phyloP scores from a whole-genome alignment of 1,140 invertebrate genomes.

The Caenorhabditis remanei region DNA sequence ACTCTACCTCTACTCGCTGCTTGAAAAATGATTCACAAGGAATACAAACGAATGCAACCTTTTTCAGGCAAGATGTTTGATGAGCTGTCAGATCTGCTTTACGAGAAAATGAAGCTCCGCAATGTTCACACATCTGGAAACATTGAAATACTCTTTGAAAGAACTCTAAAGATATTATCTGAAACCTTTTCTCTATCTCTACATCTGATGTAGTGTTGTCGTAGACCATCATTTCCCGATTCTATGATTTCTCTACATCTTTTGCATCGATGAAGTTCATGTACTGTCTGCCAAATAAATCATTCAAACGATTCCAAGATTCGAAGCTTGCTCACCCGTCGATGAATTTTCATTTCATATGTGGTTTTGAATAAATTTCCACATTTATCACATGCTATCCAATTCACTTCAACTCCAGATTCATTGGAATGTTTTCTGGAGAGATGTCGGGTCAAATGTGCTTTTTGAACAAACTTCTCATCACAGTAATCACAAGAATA shows the following conservation, averaged over 20 bases:
- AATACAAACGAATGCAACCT: constrained; percentile 15
- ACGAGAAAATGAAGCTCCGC: constrained; percentile 4
- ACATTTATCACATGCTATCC: constrained; percentile 49
- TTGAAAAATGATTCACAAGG: constrained; percentile 35
- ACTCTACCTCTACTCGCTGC: constrained; percentile 48
- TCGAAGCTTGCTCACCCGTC: not conserved
- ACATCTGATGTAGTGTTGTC: constrained; percentile 25
- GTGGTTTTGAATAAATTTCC: constrained; percentile 11
- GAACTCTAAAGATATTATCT: not conserved
- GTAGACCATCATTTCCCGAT: constrained; percentile 4
- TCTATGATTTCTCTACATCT: not conserved
- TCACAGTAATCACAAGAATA: constrained; percentile 45
- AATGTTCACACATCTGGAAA: not conserved
- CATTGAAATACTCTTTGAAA: not conserved
- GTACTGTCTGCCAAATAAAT: not conserved
- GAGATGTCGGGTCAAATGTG: constrained; percentile 55
- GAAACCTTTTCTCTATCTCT: constrained; percentile 16
- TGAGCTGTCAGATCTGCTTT: not conserved
- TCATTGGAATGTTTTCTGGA: constrained; percentile 56
- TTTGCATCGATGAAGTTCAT: constrained; percentile 35
- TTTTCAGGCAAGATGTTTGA: constrained; percentile 15
- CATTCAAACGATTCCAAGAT: not conserved
- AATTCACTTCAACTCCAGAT: not conserved
- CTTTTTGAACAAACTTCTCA: constrained; percentile 59
- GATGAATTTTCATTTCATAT: constrained; percentile 25